Evolutionary conservation across 2,113 vertebrate species (phyloP).

Genomic region (Podarcis raffonei): DNA sequence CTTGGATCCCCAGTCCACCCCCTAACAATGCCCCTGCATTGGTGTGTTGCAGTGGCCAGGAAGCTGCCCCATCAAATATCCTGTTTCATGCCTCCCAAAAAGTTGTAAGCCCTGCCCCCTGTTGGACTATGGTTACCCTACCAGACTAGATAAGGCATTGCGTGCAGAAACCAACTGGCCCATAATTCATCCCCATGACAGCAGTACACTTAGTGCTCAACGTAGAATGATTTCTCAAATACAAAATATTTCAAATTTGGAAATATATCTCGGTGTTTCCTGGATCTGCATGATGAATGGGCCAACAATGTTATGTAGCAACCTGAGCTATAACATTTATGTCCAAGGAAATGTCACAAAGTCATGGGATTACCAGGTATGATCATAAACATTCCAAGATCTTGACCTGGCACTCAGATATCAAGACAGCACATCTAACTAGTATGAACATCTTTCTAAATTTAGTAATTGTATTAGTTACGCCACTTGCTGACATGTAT

Average conservation of each 20-base stretch:
- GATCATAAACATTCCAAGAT: neutral
- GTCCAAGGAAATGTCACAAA: slow-evolving; percentile 4
- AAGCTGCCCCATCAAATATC: neutral
- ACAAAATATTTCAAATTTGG: neutral
- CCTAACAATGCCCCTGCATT: too few species aligned
- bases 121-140: too few species aligned
- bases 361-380: neutral
- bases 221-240: neutral
- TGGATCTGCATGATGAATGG: neutral
- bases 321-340: neutral
- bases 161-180: neutral
- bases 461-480: neutral
- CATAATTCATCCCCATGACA: neutral
- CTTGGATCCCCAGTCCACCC: too few species aligned
- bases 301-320: neutral
- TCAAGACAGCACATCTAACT: neutral
- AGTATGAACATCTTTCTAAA: neutral
- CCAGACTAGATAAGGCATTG: neutral
- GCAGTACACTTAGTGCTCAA: neutral
- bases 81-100: neutral
- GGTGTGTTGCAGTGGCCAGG: neutral
- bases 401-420: neutral
- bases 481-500: neutral
- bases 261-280: slow-evolving; percentile 6
- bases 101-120: neutral